These are phyloP conservation scores for Bacillus rossius DNA, from an alignment of 1,140 invertebrate genomes.

Conservation along the genomic window DNA sequence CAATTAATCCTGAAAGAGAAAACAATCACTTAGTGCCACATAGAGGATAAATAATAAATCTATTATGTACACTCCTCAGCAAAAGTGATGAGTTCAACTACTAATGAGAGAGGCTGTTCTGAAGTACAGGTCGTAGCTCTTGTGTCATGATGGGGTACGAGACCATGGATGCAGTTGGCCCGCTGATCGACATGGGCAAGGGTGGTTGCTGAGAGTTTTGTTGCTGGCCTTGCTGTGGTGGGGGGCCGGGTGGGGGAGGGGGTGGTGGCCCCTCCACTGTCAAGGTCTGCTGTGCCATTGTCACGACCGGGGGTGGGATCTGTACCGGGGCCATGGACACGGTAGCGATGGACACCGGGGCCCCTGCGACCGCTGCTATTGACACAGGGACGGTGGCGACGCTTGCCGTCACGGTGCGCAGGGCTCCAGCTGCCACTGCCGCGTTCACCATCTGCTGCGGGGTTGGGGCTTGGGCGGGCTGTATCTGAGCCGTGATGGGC, in stretches of 20 bases:
- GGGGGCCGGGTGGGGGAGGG: slow-evolving; percentile 34
- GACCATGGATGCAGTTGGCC: slow-evolving; percentile 48
- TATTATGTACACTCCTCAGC: too few relatives aligned
- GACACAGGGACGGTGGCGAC: slow-evolving; percentile 59
- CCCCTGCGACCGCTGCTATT: slow-evolving; percentile 46
- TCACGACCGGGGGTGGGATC: slow-evolving; percentile 52
- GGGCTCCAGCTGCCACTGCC: slow-evolving; percentile 43
- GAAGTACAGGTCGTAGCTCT: slow-evolving; percentile 42
- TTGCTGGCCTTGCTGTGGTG: slow-evolving; percentile 11
- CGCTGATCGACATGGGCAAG: slow-evolving; percentile 38
- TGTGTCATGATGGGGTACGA: slow-evolving; percentile 70
- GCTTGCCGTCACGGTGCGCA: slow-evolving; percentile 53
- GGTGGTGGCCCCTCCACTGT: slow-evolving; percentile 30
- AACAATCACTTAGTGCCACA: too few relatives aligned
- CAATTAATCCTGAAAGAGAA: too few relatives aligned
- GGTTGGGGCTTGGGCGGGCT: slow-evolving; percentile 17
- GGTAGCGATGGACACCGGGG: slow-evolving; percentile 50
- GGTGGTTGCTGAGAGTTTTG: slow-evolving; percentile 30
- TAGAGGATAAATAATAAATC: too few relatives aligned
- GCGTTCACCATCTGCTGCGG: slow-evolving; percentile 25
- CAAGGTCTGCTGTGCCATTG: slow-evolving; percentile 44
- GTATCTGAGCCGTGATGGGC: slow-evolving; percentile 19
- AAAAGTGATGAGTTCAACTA: too few relatives aligned
- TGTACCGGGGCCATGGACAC: slow-evolving; percentile 52
- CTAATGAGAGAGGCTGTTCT: slow-evolving; percentile 29